phyloP scores from a whole-genome alignment of 2,797 vertebrate genomes.

The Bufotes viridis region DNA sequence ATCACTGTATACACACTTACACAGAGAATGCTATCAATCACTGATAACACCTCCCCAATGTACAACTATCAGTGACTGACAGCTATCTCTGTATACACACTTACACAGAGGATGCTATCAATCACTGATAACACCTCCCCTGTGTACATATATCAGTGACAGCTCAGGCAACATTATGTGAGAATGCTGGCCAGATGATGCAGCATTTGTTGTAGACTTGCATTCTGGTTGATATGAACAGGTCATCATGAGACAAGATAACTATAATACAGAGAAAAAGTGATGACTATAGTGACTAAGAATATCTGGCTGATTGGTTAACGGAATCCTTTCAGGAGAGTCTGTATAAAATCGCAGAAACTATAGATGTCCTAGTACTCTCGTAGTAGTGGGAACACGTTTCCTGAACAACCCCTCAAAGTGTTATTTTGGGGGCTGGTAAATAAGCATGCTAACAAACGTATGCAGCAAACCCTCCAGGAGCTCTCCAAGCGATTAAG shows the following conservation, averaged over 20 bases:
- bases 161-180: background rate
- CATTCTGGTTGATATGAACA: background rate
- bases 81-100: no score
- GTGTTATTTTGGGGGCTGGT: background rate
- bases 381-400: background rate
- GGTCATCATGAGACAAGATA: background rate
- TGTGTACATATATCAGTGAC: no score
- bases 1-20: no score
- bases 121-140: no score
- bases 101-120: no score
- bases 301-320: background rate
- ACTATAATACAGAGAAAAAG: background rate
- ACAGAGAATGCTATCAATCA: no score
- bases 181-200: background rate
- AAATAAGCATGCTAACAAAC: background rate
- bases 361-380: background rate
- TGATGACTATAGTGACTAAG: background rate
- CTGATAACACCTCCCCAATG: no score
- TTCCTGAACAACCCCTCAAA: background rate
- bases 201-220: background rate
- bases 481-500: background rate
- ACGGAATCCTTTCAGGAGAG: no score
- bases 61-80: no score
- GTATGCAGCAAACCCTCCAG: no score
- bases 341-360: background rate